Evolutionary conservation across 1,140 invertebrate genomes (phyloP), one percentile per base, ranked within the genome.

Genomic region (Rhysida immarginata): DNA sequence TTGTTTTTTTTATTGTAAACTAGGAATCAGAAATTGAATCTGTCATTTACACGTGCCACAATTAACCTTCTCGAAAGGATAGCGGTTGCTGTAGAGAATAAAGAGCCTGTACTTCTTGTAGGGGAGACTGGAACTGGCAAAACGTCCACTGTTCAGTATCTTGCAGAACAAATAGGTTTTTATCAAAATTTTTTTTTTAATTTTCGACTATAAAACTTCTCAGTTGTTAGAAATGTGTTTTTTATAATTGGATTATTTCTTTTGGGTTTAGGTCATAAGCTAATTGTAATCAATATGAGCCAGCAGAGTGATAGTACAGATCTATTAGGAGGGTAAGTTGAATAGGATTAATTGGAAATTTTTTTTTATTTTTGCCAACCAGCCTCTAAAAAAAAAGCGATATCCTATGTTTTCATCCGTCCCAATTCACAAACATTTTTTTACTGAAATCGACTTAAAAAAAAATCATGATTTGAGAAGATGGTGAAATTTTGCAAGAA

Each of bases 51-150:
- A 0, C 77, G 83, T 60, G 77, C 83, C 64, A 79, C 89, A 1
- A 74, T 81, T 25, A 81, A 80, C 63, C 74, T 99, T 1, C 67
- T 99, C 21, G 96, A 99, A 74, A 77, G 82, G 29, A 81, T 97
- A 25, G 80, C 84, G 11, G 83, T 82, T 55, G 88, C 86, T 68
- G 79, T 97, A 0, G 72, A 71, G 1, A 77, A 84, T 50, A 81
- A 82, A 35, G 96, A 99, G 70, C 89, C 95, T 0, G 87, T 98
- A 1, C 71, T 99, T 8, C 71, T 99, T 3, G 92, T 97, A 0
- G 96, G 96, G 48, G 96, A 99, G 74, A 99, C 96, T 0, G 96
- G 96, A 44, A 94, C 91, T 14, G 96, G 96, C 13, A 99, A 99
- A 75, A 99, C 96, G 0, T 89, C 89, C n/a, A 82, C 85, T 0